A percentile compares a stretch with the other conserved stretches of the same genome.
phyloP scores from a whole-genome alignment of 2,888 invertebrate genomes.

The Phymatocera aterrima region DNA sequence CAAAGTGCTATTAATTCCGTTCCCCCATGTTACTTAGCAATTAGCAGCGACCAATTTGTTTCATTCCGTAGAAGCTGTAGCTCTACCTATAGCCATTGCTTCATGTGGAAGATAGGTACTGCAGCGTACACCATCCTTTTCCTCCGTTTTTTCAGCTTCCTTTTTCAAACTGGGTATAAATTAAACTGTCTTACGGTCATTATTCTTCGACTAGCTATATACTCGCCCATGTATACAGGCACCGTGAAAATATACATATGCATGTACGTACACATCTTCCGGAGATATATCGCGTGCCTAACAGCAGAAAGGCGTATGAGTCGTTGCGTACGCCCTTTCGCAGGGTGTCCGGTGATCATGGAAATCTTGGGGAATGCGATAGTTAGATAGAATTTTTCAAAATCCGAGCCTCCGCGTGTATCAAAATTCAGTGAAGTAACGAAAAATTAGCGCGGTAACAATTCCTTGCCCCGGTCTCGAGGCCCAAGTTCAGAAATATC shows the following conservation, averaged over 20 bases:
- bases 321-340: not conserved
- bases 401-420: too few species aligned
- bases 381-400: too few species aligned
- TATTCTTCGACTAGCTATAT: conserved; percentile 17
- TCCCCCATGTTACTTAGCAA: conserved; percentile 34
- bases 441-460: too few species aligned
- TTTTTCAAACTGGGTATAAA: conserved; percentile 35
- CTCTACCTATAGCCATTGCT: not conserved
- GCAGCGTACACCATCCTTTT: not conserved
- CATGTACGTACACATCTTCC: not conserved
- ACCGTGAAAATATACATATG: not conserved
- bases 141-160: not conserved
- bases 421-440: too few species aligned
- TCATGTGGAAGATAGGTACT: not conserved
- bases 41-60: conserved; percentile 40
- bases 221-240: not conserved
- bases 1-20: conserved; percentile 35
- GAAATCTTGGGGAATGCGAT: too few species aligned
- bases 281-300: not conserved
- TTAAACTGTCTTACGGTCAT: conserved; percentile 17
- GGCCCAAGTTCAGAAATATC: too few species aligned
- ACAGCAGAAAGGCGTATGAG: too few species aligned
- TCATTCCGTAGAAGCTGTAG: not conserved
- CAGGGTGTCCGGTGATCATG: too few species aligned
- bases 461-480: too few species aligned